These are phyloP conservation scores for Mellivora capensis DNA, from an alignment of 2,113 vertebrate species.

Conservation along the genomic window DNA sequence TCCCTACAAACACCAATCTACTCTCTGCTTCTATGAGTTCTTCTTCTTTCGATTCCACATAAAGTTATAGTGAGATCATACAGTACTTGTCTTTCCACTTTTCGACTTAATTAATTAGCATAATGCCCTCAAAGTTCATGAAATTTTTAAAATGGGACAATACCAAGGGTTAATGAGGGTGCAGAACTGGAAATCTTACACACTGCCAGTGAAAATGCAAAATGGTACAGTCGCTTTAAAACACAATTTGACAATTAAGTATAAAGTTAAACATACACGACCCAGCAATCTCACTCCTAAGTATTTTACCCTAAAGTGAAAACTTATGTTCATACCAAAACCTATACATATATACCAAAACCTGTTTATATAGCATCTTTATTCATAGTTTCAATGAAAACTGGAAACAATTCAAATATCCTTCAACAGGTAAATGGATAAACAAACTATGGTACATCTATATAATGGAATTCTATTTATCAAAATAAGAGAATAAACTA, in stretches of 20 bases:
- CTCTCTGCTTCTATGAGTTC: background rate
- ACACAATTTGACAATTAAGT: background rate
- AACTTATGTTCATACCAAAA: background rate
- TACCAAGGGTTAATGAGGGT: background rate
- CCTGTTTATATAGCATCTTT: background rate
- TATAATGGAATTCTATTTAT: background rate
- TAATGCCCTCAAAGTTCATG: background rate
- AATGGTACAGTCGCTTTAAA: background rate
- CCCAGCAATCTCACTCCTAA: background rate
- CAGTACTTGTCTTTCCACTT: background rate
- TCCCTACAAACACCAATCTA: background rate
- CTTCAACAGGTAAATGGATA: background rate
- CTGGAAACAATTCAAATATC: background rate
- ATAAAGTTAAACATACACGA: background rate
- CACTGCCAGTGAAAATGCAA: background rate
- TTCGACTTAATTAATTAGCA: background rate
- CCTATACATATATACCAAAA: background rate
- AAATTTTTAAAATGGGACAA: background rate
- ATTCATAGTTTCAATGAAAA: background rate
- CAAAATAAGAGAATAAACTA: background rate
- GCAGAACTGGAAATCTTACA: background rate
- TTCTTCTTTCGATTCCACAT: background rate
- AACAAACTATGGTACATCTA: background rate
- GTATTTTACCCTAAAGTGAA: background rate
- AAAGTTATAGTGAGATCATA: background rate